phyloP scores from a whole-genome alignment of 64 coral and sea anemone species.

The Stylophora pistillata region DNA sequence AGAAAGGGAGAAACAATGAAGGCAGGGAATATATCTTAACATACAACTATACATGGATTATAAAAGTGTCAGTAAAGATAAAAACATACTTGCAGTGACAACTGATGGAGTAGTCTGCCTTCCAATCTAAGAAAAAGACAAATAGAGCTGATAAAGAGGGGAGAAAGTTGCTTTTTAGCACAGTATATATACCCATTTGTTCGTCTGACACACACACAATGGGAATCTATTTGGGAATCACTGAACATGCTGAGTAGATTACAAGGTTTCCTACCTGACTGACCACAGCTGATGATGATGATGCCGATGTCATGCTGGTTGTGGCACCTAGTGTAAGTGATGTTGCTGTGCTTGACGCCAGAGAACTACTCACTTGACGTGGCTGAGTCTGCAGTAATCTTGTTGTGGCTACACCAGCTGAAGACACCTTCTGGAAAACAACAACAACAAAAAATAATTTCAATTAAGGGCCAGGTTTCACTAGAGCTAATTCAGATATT shows the following conservation, averaged over 20 bases:
- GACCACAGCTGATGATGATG: conserved; percentile 52
- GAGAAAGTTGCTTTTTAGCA: not conserved
- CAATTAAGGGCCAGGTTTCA: too few species aligned
- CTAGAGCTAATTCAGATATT: too few species aligned
- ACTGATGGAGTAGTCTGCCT: conserved; percentile 42
- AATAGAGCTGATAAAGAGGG: not conserved
- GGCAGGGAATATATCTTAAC: too few species aligned
- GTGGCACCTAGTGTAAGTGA: conserved; percentile 28
- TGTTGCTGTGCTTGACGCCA: conserved; percentile 15
- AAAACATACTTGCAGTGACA: conserved; percentile 59
- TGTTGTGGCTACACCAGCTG: conserved; percentile 23
- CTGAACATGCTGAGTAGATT: too few species aligned
- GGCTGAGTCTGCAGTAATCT: conserved; percentile 35
- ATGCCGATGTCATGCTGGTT: conserved; percentile 13
- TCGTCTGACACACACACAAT: not conserved
- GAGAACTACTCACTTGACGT: conserved; percentile 11
- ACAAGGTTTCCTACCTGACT: conserved; percentile 15
- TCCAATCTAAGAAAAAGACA: conserved; percentile 25
- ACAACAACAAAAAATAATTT: not conserved
- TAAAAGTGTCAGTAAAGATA: not conserved
- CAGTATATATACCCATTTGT: not conserved
- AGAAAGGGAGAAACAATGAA: too few species aligned
- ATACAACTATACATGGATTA: not conserved
- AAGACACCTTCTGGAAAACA: conserved; percentile 23
- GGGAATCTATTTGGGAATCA: too few species aligned